These are phyloP conservation scores for Callopanchax toddi DNA, from an alignment of 2,113 vertebrate species.

Conservation along the genomic window DNA sequence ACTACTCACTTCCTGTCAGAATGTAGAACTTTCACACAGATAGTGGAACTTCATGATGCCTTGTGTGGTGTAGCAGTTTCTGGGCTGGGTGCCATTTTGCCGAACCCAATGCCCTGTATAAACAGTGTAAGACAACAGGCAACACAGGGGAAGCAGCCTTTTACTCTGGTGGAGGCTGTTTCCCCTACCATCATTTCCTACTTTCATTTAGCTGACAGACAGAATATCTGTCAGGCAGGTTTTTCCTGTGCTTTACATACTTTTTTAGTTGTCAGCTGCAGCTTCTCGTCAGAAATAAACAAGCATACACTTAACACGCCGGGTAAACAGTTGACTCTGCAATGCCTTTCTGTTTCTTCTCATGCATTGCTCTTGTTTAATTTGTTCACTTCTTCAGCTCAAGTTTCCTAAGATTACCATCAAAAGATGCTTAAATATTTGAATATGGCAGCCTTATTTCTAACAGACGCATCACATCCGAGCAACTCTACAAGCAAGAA, in stretches of 20 bases:
- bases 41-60: slow-evolving; percentile 9
- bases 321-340: slow-evolving; percentile 55
- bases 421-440: slow-evolving; percentile 49
- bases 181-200: slow-evolving; percentile 59
- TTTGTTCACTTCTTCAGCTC: slow-evolving; percentile 51
- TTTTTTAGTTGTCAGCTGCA: slow-evolving; percentile 60
- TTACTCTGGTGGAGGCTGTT: slow-evolving; percentile 61
- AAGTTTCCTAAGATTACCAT: slow-evolving; percentile 57
- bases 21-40: slow-evolving; percentile 5
- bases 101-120: slow-evolving; percentile 54
- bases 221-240: slow-evolving; percentile 63
- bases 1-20: slow-evolving; percentile 17
- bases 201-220: slow-evolving; percentile 69
- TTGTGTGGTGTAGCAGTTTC: slow-evolving; percentile 43
- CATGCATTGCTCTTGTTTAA: slow-evolving; percentile 44
- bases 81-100: slow-evolving; percentile 60
- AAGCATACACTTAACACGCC: slow-evolving; percentile 39
- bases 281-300: slow-evolving; percentile 60
- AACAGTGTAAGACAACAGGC: slow-evolving; percentile 55
- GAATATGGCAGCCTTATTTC: slow-evolving; percentile 45
- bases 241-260: slow-evolving; percentile 65
- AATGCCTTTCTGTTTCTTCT: slow-evolving; percentile 22
- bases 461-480: slow-evolving; percentile 33
- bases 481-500: slow-evolving; percentile 26
- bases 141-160: slow-evolving; percentile 60